Evolutionary conservation across 1,140 invertebrate species (phyloP), one percentile per base, ranked within the genome.

Genomic region (Episyrphus balteatus): DNA sequence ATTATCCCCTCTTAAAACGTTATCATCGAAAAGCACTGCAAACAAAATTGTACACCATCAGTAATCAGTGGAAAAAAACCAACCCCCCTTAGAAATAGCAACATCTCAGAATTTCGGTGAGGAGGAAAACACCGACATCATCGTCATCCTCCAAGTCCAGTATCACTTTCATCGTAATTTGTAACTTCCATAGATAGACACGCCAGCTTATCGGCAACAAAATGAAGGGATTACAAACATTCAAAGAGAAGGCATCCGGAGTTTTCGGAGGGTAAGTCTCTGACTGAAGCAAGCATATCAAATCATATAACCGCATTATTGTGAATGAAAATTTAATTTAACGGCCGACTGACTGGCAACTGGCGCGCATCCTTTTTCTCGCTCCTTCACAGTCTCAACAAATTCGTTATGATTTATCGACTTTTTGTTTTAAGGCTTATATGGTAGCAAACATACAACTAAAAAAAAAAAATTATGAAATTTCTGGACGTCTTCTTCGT

Each of bases 141-240:
- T 26, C 21, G 8, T 26, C 21, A 3, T 26, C 21, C 21, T 5
- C 8, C 21, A 26, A 26, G 21, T 26, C 21, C 21, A 26, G 21
- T 26, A 26, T 26, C 21, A 26, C 21, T 26, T 26, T 26, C 21
- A 26, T 26, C 21, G 21, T 26, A 26, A 26, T 26, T 26, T 26
- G 21, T 26, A 26, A 26, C 21, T 26, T 26, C 21, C 21, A 3
- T 26, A 26, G 21, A 26, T 26, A 26, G 21, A 26, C 21, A 26
- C 21, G 21, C 21, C 21, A 26, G 8, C 32, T 19, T 10, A 14
- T 14, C 42, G 21, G 42, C 42, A 44, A 21, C 42, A 52, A 26
- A 43, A 66, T 66, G 63, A 64, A 62, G 61, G 61, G 61, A 50
- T 62, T 66, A 57, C 57, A 58, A 52, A 53, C 63, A 55, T 55